Percentiles rank a stretch among this genome's conserved stretches.
Evolutionary conservation across 2,888 invertebrate genomes (phyloP).

Genomic region (Ophion ventricosus): DNA sequence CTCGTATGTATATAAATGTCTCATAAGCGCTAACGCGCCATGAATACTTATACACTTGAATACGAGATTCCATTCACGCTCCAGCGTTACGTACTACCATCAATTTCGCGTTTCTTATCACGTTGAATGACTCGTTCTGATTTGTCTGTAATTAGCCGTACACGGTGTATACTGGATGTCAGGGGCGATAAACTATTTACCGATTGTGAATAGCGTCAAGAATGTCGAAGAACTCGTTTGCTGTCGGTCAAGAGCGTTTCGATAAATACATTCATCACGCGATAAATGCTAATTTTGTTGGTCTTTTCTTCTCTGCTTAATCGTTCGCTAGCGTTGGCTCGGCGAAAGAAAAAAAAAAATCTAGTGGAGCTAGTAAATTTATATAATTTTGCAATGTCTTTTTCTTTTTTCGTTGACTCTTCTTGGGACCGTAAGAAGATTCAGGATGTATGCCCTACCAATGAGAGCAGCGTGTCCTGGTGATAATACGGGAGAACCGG

Average conservation of each 20-base stretch:
- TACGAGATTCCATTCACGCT: conserved; percentile 16
- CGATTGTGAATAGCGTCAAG: no score
- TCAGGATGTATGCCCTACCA: conserved; percentile 80
- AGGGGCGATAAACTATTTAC: no score
- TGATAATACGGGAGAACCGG: conserved; percentile 78
- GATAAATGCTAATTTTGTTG: no score
- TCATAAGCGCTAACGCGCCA: conserved; percentile 7
- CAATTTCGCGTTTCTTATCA: neutral
- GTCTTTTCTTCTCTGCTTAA: no score
- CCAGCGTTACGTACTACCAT: neutral
- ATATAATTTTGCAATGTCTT: neutral
- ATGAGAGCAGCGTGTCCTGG: conserved; percentile 82
- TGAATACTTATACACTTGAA: conserved; percentile 26
- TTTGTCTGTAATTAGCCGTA: conserved; percentile 26
- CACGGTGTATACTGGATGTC: no score
- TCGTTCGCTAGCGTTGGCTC: neutral
- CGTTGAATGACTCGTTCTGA: neutral
- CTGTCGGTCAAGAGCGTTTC: neutral
- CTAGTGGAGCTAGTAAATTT: neutral
- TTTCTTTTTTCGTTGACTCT: neutral
- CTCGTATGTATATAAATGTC: conserved; percentile 54
- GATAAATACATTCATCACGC: neutral
- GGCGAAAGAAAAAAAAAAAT: neutral
- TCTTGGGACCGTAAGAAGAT: conserved; percentile 6
- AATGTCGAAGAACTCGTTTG: conserved; percentile 19